phyloP scores from a whole-genome alignment of 2,797 vertebrate genomes.

The Moxostoma hubbsi region DNA sequence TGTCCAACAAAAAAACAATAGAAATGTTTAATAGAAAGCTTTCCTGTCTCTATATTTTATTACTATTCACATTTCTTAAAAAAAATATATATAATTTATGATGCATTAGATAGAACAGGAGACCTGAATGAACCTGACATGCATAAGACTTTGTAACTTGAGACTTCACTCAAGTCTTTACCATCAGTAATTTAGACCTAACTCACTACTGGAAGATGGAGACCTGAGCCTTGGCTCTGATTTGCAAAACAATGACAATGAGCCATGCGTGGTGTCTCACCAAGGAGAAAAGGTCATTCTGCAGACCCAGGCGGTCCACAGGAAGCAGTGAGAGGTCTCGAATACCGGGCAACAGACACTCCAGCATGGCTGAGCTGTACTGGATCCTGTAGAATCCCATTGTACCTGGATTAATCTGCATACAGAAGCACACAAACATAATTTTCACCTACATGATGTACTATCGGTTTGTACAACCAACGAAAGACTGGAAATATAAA shows the following conservation, averaged over 20 bases:
- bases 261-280: conserved; percentile 72
- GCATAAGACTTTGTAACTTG: conserved; percentile 7
- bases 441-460: neutral
- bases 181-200: neutral
- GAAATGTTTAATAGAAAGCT: too few species aligned
- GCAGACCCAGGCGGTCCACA: conserved; percentile 94
- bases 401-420: conserved; percentile 94
- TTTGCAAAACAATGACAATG: conserved; percentile 25
- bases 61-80: too few species aligned
- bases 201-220: neutral
- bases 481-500: too few species aligned
- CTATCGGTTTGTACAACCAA: too few species aligned
- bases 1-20: too few species aligned
- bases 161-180: conserved; percentile 10
- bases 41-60: too few species aligned
- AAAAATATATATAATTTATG: conserved; percentile 4
- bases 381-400: conserved; percentile 97
- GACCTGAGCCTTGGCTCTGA: conserved; percentile 2
- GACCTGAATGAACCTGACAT: conserved; percentile 10
- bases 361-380: conserved; percentile 92
- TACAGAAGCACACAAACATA: neutral
- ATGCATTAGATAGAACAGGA: conserved; percentile 1
- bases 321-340: conserved; percentile 91
- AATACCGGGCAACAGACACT: conserved; percentile 90
- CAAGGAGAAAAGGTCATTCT: conserved; percentile 97